Base-by-base conservation (phyloP, 2,113 vertebrate genomes). In the Centrocercus urophasianus region DNA sequence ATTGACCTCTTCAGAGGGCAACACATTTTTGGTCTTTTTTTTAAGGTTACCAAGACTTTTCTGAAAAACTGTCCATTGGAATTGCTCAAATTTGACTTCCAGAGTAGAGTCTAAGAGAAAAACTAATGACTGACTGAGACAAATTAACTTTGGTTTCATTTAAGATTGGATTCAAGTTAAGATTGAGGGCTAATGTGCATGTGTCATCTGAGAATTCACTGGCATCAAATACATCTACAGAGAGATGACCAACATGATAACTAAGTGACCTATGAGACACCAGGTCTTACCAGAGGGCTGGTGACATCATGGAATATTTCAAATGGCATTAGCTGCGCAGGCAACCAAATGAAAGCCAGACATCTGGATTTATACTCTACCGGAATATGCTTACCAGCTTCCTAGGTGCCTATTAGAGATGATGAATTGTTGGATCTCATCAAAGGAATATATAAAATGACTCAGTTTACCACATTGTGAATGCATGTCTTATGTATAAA, bases 151-250 rank as follows among this genome's bases (percentile, higher is more conserved):
- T 38, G 38, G 10, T 9, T 15, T 16, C 8, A 75, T 0, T 6
- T 43, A 11, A 19, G 3, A 8, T 10, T 17, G 11, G 36, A 48
- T 45, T 78, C 43, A 34, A 64, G 11, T 4, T 9, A 45, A 70
- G 73, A 42, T 40, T 42, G 45, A 1, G 1, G 19, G 4, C 2
- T 64, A 0, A 0, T 30, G 5, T 20, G 8, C 28, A 54, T 40
- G 10, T 38, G 27, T 9, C 28, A 20, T 30, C 8, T 81, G 42
- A 71, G 50, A 82, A 71, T 1, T 13, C 38, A 48, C 32, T 56
- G 32, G 0, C 19, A 42, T 30, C 40, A 59, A 25, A 1, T 24
- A 1, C 38, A 59, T 32, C 57, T 50, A 50, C 16, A 87, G 30
- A 32, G 57, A 50, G 0, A 0, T 8, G 28, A 11, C 8, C 30